Conservation (phyloP, 2,113 vertebrate species). For the Neoarius graeffei region DNA sequence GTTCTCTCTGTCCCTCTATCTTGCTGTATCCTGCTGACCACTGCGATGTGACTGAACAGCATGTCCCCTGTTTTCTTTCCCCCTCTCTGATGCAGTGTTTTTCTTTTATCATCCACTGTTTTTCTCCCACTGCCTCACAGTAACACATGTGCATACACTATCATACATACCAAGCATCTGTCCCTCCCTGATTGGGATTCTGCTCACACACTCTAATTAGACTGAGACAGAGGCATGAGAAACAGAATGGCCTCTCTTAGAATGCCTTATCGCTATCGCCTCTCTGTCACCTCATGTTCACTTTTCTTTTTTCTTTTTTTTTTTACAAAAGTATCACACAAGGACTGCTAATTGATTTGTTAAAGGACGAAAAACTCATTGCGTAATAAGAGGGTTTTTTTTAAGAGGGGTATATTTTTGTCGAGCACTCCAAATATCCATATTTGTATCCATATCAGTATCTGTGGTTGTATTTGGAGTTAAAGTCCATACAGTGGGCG, state of each 20-base stretch:
- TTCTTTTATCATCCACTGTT: conserved; percentile 13
- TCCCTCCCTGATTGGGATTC: conserved; percentile 63
- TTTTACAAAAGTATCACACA: conserved; percentile 60
- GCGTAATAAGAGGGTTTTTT: neutral
- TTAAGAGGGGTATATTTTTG: neutral
- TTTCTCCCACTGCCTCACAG: neutral
- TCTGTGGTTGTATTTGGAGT: neutral
- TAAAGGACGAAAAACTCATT: conserved; percentile 50
- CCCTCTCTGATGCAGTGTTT: conserved; percentile 12
- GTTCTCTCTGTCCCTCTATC: conserved; percentile 10
- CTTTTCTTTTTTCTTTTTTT: conserved; percentile 52
- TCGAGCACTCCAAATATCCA: neutral
- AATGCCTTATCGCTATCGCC: conserved; percentile 49
- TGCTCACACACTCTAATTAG: conserved; percentile 73
- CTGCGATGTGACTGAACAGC: neutral
- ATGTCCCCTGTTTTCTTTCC: neutral
- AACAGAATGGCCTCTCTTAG: conserved; percentile 57
- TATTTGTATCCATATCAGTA: neutral
- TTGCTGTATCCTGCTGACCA: conserved; percentile 20
- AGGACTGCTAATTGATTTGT: conserved; percentile 68
- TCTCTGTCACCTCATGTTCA: conserved; percentile 7
- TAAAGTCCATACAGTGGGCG: neutral
- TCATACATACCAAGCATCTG: conserved; percentile 34
- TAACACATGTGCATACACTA: neutral
- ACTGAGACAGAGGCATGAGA: conserved; percentile 61